These are phyloP conservation scores for Emydura subglobosa DNA, from an alignment of 2,113 vertebrate species.

Conservation along the genomic window DNA sequence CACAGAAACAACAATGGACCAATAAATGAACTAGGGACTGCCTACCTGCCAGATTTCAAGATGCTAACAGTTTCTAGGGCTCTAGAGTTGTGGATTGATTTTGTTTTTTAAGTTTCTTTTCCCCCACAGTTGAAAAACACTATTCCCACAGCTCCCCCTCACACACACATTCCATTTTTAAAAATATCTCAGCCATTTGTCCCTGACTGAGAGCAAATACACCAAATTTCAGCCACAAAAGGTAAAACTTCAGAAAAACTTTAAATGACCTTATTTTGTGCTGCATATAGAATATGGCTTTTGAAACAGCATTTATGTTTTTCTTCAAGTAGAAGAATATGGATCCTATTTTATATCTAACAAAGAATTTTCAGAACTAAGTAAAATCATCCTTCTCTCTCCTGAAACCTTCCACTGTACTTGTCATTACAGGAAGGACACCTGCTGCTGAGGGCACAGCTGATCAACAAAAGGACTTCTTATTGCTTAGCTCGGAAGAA, in stretches of 20 bases:
- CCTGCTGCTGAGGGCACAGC: background rate
- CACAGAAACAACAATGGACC: background rate
- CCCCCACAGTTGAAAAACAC: background rate
- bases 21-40: background rate
- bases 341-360: background rate
- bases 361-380: background rate
- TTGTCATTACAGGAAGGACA: background rate
- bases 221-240: background rate
- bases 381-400: background rate
- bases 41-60: background rate
- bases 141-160: background rate
- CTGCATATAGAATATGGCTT: background rate
- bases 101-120: background rate
- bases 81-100: background rate
- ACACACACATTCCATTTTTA: background rate
- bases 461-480: slow-evolving; percentile 14
- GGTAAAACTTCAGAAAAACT: background rate
- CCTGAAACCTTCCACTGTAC: background rate
- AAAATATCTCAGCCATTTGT: background rate
- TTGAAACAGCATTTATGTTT: background rate
- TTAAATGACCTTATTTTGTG: background rate
- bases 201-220: background rate
- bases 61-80: background rate
- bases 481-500: slow-evolving; percentile 42
- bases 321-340: background rate